A percentile compares a stretch with the other conserved stretches of the same genome.
These are phyloP conservation scores for Drosophila gunungcola DNA, from an alignment of 1,140 invertebrate genomes.

Conservation along the genomic window DNA sequence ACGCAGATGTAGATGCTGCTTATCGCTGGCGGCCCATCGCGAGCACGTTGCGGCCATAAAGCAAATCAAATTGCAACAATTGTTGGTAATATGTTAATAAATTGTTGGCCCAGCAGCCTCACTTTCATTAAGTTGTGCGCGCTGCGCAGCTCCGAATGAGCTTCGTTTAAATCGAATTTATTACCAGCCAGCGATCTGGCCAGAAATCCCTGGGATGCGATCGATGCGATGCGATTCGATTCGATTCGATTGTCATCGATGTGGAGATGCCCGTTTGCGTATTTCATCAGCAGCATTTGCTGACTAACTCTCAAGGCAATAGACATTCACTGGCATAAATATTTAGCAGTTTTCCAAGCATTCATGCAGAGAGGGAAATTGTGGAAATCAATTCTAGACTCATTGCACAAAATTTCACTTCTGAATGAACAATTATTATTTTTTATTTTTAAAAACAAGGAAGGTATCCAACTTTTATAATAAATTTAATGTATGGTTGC, in stretches of 20 bases:
- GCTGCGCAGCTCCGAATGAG: constrained; percentile 40
- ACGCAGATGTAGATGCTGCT: constrained; percentile 49
- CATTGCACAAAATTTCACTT: too few relatives aligned
- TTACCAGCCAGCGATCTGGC: constrained; percentile 13
- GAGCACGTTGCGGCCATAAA: constrained; percentile 73
- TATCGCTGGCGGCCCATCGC: constrained; percentile 71
- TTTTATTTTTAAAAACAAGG: too few relatives aligned
- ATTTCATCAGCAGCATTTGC: constrained; percentile 30
- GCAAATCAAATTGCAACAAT: constrained; percentile 83
- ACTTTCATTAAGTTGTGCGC: constrained; percentile 67
- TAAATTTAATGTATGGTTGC: too few relatives aligned
- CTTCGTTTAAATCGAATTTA: constrained; percentile 63
- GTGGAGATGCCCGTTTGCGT: background rate
- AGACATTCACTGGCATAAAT: constrained; percentile 59
- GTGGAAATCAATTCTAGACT: background rate
- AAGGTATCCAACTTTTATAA: too few relatives aligned
- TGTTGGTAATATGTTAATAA: constrained; percentile 83
- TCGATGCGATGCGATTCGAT: constrained; percentile 19
- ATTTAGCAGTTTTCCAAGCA: constrained; percentile 50
- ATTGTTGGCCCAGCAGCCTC: constrained; percentile 63
- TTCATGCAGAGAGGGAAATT: constrained; percentile 14
- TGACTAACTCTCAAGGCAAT: constrained; percentile 32
- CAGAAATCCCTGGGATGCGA: constrained; percentile 35
- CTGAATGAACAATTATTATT: too few relatives aligned
- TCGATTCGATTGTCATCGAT: constrained; percentile 29